A percentile compares a stretch with the other conserved stretches of the same genome.
phyloP scores from a whole-genome alignment of 2,797 vertebrate species.

The Hippopotamyrus pictus region DNA sequence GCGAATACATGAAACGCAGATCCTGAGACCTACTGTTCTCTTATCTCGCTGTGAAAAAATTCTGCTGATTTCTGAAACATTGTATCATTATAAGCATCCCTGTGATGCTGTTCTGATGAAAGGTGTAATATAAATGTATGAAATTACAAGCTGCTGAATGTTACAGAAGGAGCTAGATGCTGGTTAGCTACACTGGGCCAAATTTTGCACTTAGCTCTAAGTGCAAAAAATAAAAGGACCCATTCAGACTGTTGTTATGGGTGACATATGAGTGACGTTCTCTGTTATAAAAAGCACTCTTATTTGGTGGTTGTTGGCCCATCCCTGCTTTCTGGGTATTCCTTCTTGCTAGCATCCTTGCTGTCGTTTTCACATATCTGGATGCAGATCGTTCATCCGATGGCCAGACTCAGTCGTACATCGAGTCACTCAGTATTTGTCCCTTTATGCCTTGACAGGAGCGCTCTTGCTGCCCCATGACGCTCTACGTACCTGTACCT shows the following conservation, averaged over 20 bases:
- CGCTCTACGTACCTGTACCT: neutral
- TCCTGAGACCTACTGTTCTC: neutral
- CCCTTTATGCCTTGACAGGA: neutral
- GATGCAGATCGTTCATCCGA: neutral
- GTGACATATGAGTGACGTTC: neutral
- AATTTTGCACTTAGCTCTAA: neutral
- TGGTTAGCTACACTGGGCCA: neutral
- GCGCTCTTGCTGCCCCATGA: neutral
- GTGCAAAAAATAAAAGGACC: neutral
- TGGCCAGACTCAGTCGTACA: neutral
- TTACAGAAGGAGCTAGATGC: neutral
- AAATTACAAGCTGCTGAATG: neutral
- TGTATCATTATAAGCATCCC: neutral
- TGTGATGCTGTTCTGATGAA: neutral
- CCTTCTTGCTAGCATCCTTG: neutral
- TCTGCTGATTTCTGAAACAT: neutral
- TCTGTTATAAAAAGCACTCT: neutral
- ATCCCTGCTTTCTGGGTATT: neutral
- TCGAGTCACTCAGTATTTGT: neutral
- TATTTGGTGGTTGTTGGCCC: neutral
- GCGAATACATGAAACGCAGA: neutral
- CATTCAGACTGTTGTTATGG: neutral
- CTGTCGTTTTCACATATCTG: neutral
- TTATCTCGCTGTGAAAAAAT: neutral
- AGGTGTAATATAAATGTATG: neutral